Base-by-base conservation (phyloP, 2,113 vertebrate genomes). In the Oryzias javanicus region DNA sequence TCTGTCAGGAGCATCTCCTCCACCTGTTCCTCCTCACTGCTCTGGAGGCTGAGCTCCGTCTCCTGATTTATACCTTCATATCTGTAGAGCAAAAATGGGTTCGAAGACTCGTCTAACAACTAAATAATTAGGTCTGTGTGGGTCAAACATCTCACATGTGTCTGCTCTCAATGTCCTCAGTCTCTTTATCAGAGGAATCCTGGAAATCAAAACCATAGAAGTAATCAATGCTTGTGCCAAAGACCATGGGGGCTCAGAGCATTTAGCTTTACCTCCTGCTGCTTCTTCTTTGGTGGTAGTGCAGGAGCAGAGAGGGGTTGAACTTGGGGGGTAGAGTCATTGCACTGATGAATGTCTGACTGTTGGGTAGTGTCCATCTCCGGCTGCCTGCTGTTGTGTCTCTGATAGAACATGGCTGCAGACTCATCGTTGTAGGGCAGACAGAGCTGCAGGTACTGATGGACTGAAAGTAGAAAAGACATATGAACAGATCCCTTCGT, bases 401-500 rank as follows among this genome's bases (percentile, higher is more conserved):
- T 94, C 89, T 94, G 93, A 90, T 98, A 97, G 92, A 98, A 78
- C 48, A 91, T 91, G 55, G 46, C 69, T 0, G 79, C 15, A 89
- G 95, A 90, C 92, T 92, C 0, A 92, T 91, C 86, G 0, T 90
- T 95, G 86, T 97, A 98, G 61, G 97, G 93, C 46, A 95, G 93
- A 4, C 95, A 91, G 52, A 95, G 91, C 90, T 96, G 94, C 87
- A 98, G 95, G 74, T 98, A 98, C 4, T 95, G 90, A 79, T 91
- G 86, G 90, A 98, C 96, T 98, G 93, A 19, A 45, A 46, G 0
- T 27, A 27, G 59, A 49, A 69, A 42, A 52, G 14, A 54, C 41
- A 64, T 19, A 19, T 15, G 47, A n/a, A 35, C 0, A 46, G 35
- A 35, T 35, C 2, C 12, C 35, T 35, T 35, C 1, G 3, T 22